Evolutionary conservation across 1,140 invertebrate species (phyloP).

Genomic region (Neodiprion lecontei): DNA sequence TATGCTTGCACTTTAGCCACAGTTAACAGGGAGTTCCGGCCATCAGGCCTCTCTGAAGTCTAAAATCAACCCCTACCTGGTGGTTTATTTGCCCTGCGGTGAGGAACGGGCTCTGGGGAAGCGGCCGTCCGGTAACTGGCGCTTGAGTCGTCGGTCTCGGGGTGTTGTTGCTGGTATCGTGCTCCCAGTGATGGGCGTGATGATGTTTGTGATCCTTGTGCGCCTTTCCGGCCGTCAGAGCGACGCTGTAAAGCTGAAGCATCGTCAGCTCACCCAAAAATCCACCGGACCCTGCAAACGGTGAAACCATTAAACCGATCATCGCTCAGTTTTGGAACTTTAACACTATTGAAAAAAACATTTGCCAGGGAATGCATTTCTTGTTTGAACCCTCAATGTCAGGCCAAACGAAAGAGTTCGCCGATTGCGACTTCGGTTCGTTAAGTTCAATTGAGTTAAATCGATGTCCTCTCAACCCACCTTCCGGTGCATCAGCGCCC

Average conservation of each 20-base stretch:
- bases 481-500: slow-evolving; percentile 60
- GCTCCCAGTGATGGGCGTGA: slow-evolving; percentile 79
- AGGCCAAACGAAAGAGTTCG: too few relatives aligned
- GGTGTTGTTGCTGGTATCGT: slow-evolving; percentile 67
- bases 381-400: too few relatives aligned
- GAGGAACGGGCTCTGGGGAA: slow-evolving; percentile 66
- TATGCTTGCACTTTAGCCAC: neutral
- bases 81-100: slow-evolving; percentile 74
- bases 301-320: slow-evolving; percentile 6
- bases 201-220: slow-evolving; percentile 86
- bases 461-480: slow-evolving; percentile 44
- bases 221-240: slow-evolving; percentile 80
- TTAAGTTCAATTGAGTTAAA: too few relatives aligned
- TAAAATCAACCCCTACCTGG: slow-evolving; percentile 35
- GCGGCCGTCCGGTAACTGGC: slow-evolving; percentile 64
- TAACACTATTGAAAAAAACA: slow-evolving; percentile 2
- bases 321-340: slow-evolving; percentile 13
- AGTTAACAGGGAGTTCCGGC: neutral
- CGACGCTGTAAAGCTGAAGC: slow-evolving; percentile 78
- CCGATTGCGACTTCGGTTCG: too few relatives aligned
- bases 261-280: slow-evolving; percentile 80
- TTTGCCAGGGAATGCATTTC: neutral
- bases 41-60: neutral
- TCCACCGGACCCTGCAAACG: slow-evolving; percentile 66
- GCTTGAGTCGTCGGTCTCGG: slow-evolving; percentile 64